Conservation (phyloP, 1,140 invertebrate genomes). For the Drosophila nebulosa region DNA sequence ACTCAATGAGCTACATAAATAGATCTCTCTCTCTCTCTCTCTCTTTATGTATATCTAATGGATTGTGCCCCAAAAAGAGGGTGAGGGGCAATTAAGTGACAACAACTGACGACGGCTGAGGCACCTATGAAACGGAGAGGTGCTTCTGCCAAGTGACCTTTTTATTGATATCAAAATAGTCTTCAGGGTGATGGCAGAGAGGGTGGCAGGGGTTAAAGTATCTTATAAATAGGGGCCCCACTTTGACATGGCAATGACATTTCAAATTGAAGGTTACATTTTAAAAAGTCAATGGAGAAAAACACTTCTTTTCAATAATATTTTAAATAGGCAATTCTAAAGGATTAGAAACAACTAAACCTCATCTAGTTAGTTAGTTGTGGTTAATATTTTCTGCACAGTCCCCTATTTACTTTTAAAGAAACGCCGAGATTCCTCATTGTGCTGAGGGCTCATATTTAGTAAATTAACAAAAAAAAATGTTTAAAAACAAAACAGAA, state of each 20-base stretch:
- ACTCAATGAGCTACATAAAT: conserved; percentile 54
- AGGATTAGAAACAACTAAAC: too few species aligned
- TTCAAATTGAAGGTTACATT: neutral
- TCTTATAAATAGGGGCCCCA: neutral
- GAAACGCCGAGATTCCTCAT: neutral
- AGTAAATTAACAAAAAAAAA: neutral
- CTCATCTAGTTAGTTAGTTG: too few species aligned
- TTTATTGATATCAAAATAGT: neutral
- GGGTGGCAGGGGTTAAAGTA: neutral
- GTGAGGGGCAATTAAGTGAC: neutral
- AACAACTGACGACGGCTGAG: neutral
- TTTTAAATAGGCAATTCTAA: too few species aligned
- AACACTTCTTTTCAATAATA: too few species aligned
- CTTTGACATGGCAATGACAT: neutral
- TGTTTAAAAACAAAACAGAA: conserved; percentile 1
- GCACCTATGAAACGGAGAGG: neutral
- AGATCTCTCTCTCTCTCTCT: conserved; percentile 9
- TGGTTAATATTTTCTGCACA: too few species aligned
- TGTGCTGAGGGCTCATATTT: neutral
- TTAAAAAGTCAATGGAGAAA: too few species aligned
- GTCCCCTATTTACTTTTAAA: too few species aligned
- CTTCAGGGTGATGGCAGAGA: neutral
- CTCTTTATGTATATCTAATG: neutral
- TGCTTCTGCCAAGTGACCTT: neutral
- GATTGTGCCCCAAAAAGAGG: neutral